These are phyloP conservation scores for Grallaria varia DNA, from an alignment of 2,113 vertebrate genomes.

Conservation along the genomic window DNA sequence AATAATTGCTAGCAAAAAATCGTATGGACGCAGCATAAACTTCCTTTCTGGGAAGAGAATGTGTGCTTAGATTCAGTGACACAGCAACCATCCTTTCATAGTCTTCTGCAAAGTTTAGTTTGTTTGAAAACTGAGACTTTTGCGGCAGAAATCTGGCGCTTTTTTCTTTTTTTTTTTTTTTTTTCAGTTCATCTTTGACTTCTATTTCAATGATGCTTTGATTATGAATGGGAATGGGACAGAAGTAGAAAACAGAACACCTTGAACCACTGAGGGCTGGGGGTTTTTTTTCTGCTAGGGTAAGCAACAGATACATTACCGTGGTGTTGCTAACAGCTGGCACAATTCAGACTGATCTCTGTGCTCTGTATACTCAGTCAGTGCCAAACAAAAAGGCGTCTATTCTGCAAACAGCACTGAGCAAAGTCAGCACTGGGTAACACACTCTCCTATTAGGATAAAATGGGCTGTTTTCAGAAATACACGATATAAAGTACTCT, in stretches of 20 bases:
- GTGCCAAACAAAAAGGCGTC: background rate
- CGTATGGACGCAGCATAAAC: background rate
- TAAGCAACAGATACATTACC: background rate
- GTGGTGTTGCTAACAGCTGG: background rate
- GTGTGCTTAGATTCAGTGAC: background rate
- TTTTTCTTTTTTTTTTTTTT: background rate
- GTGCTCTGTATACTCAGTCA: background rate
- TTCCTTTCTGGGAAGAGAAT: background rate
- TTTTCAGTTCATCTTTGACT: background rate
- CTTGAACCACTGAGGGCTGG: background rate
- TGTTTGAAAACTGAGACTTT: background rate
- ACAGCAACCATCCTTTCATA: background rate
- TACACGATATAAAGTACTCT: background rate
- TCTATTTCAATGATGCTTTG: background rate
- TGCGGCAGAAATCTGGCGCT: background rate
- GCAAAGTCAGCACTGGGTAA: background rate
- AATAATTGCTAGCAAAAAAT: background rate
- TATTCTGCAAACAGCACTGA: background rate
- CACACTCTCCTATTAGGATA: background rate
- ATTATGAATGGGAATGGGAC: background rate
- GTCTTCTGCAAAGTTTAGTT: background rate
- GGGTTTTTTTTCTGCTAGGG: background rate
- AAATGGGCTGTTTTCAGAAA: background rate
- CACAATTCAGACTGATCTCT: background rate
- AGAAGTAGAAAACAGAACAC: background rate